A percentile compares a stretch with the other conserved stretches of the same genome.
phyloP scores from a whole-genome alignment of 2,797 vertebrate genomes.

The Mastacembelus armatus region DNA sequence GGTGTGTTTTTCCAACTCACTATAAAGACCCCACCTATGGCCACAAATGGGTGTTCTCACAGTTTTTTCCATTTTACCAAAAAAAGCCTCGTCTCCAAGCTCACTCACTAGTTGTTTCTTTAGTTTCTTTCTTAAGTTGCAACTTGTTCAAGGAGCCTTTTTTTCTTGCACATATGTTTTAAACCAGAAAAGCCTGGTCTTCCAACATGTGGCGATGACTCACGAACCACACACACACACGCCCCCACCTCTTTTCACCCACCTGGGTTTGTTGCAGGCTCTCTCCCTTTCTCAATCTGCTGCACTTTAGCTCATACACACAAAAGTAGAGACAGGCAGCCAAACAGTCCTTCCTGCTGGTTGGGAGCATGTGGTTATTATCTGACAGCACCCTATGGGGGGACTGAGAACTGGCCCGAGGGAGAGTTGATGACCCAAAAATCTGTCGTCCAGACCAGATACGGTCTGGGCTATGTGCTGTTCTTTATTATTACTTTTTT shows the following conservation, averaged over 20 bases:
- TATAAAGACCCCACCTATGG: not conserved
- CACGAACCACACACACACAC: slow-evolving; percentile 45
- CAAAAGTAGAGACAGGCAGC: slow-evolving; percentile 1
- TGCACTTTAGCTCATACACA: slow-evolving; percentile 17
- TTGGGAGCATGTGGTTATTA: slow-evolving; percentile 57
- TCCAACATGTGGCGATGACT: slow-evolving; percentile 79
- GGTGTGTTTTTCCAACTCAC: slow-evolving; percentile 31
- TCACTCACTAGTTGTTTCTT: not conserved
- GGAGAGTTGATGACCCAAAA: slow-evolving; percentile 50
- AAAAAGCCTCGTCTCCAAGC: not conserved
- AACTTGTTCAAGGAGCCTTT: slow-evolving; percentile 40
- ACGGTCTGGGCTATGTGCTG: not conserved
- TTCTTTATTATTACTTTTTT: no score
- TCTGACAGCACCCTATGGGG: slow-evolving; percentile 39
- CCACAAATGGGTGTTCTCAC: slow-evolving; percentile 20
- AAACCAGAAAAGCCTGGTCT: slow-evolving; percentile 65
- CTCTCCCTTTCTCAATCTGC: not conserved
- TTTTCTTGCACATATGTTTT: slow-evolving; percentile 63
- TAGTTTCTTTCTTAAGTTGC: slow-evolving; percentile 14
- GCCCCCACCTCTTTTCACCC: slow-evolving; percentile 50
- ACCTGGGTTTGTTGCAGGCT: slow-evolving; percentile 59
- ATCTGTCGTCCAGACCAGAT: slow-evolving; percentile 39
- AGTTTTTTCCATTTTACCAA: slow-evolving; percentile 34
- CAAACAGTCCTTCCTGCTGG: slow-evolving; percentile 23
- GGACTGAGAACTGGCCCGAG: not conserved